Percentiles rank a stretch among this genome's conserved stretches.
phyloP scores from a whole-genome alignment of 2,888 invertebrate genomes.

The Antitype chi region DNA sequence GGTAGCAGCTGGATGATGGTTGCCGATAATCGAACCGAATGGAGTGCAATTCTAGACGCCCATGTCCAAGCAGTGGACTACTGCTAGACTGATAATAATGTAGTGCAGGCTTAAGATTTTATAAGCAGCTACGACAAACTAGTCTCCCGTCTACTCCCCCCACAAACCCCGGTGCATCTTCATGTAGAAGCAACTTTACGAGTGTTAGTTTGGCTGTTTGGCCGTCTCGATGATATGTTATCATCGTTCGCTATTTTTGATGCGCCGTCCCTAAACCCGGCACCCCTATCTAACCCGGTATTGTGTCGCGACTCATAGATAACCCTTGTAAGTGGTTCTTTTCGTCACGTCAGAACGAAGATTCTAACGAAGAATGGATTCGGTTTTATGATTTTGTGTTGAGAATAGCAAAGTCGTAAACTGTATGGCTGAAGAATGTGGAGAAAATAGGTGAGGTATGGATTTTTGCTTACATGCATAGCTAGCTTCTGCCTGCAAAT shows the following conservation, averaged over 20 bases:
- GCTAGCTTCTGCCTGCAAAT: neutral
- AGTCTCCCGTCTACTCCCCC: slow-evolving; percentile 70
- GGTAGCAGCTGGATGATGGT: no score
- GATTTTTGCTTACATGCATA: slow-evolving; percentile 16
- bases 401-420: slow-evolving; percentile 57
- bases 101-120: neutral
- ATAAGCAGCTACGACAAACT: neutral
- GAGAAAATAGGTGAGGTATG: neutral
- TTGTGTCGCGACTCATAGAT: slow-evolving; percentile 69
- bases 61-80: no score
- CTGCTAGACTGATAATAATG: no score
- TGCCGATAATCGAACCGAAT: no score
- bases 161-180: slow-evolving; percentile 72
- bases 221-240: slow-evolving; percentile 83
- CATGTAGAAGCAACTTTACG: slow-evolving; percentile 82
- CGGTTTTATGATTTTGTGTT: slow-evolving; percentile 58
- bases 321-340: slow-evolving; percentile 67
- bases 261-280: slow-evolving; percentile 69
- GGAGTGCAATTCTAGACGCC: no score
- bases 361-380: slow-evolving; percentile 53
- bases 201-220: slow-evolving; percentile 83
- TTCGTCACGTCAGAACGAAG: slow-evolving; percentile 62
- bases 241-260: slow-evolving; percentile 77
- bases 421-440: slow-evolving; percentile 16
- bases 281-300: slow-evolving; percentile 72